These are phyloP conservation scores for Tipula unca DNA, from an alignment of 2,888 invertebrate species.

Conservation along the genomic window DNA sequence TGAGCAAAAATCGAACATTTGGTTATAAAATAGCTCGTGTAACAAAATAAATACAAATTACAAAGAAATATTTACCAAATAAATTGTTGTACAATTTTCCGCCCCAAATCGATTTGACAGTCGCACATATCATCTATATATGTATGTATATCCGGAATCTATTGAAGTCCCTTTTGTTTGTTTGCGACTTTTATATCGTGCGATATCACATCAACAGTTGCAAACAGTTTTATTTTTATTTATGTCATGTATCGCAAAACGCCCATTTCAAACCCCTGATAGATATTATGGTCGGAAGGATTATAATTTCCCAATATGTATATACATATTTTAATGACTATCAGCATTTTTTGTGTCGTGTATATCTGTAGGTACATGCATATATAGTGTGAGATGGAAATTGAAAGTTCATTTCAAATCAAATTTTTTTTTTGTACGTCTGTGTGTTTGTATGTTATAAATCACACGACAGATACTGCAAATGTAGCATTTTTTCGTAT, in stretches of 20 bases:
- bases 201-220: conserved; percentile 4
- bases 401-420: neutral
- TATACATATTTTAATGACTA: neutral
- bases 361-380: no score
- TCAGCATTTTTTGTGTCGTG: neutral
- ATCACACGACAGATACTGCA: neutral
- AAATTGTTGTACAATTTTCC: neutral
- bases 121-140: neutral
- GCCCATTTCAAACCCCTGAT: neutral
- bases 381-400: neutral
- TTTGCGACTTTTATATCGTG: neutral
- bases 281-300: neutral
- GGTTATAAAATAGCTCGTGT: neutral
- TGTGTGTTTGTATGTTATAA: neutral
- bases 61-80: neutral
- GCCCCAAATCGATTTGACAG: neutral
- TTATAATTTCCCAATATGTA: neutral
- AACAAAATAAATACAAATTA: neutral
- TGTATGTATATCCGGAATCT: neutral
- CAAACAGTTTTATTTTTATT: neutral
- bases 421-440: neutral
- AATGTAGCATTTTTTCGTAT: neutral
- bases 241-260: neutral
- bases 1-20: neutral
- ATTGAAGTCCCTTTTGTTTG: neutral